Conservation (phyloP, 2,797 vertebrate species). For the Labroides dimidiatus region DNA sequence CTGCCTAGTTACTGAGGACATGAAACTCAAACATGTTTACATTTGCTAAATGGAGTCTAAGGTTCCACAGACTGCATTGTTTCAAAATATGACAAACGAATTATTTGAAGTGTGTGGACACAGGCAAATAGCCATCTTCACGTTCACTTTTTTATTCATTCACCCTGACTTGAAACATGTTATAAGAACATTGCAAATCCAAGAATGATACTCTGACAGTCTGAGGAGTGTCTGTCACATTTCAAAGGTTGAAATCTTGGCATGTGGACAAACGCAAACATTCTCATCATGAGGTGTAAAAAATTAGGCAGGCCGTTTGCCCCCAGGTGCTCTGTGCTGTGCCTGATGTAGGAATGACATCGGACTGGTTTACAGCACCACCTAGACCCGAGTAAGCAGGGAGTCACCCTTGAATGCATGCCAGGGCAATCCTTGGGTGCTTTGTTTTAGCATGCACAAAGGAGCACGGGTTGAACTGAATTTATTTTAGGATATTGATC, state of each 20-base stretch:
- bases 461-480: constrained; percentile 9
- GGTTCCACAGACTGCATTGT: neutral
- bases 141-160: neutral
- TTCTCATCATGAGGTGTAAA: constrained; percentile 57
- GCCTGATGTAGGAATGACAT: constrained; percentile 85
- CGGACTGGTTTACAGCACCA: constrained; percentile 81
- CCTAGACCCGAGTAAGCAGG: constrained; percentile 51
- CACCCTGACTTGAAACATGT: neutral
- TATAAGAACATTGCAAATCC: neutral
- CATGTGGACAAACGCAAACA: constrained; percentile 39
- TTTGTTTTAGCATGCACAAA: constrained; percentile 62
- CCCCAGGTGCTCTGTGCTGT: constrained; percentile 76
- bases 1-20: no score
- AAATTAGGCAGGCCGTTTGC: constrained; percentile 78
- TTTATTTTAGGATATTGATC: constrained; percentile 10
- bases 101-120: neutral
- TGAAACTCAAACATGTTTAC: neutral
- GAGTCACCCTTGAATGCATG: constrained; percentile 63
- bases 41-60: neutral
- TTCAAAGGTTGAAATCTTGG: constrained; percentile 21
- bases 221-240: neutral
- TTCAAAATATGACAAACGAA: neutral
- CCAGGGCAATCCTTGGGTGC: constrained; percentile 52
- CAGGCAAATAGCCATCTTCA: neutral
- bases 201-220: neutral